Evolutionary conservation across 1,140 invertebrate species (phyloP).

Genomic region (Gonatopus flavifemur): DNA sequence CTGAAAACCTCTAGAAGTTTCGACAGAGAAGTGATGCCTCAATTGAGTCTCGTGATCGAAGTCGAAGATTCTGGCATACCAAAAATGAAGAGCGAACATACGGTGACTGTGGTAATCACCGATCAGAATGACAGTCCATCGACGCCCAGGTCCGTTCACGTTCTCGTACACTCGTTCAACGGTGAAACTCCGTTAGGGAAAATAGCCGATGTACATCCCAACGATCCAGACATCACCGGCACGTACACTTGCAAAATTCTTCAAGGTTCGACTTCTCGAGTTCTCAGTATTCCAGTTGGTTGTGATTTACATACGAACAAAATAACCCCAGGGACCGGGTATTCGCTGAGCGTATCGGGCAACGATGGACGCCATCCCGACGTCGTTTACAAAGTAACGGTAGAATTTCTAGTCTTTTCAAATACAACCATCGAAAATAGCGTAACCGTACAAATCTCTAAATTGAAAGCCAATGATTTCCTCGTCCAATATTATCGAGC

Average conservation of each 20-base stretch:
- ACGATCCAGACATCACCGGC: constrained; percentile 85
- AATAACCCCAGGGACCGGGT: constrained; percentile 66
- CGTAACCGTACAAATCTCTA: constrained; percentile 72
- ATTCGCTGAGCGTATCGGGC: constrained; percentile 77
- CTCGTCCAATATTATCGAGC: constrained; percentile 73
- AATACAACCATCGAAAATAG: constrained; percentile 83
- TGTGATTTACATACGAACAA: constrained; percentile 78
- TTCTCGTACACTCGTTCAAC: constrained; percentile 79
- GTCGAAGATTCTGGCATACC: constrained; percentile 88
- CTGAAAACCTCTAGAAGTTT: constrained; percentile 77
- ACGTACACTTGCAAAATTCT: constrained; percentile 85
- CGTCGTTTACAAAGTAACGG: constrained; percentile 79
- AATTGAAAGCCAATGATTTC: constrained; percentile 74
- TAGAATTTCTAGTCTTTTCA: constrained; percentile 79
- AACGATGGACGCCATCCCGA: constrained; percentile 87
- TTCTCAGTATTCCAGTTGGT: constrained; percentile 72
- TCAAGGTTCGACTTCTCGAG: constrained; percentile 60
- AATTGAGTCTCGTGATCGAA: constrained; percentile 76
- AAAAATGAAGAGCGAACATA: constrained; percentile 76
- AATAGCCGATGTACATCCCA: constrained; percentile 88
- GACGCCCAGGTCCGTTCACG: constrained; percentile 75
- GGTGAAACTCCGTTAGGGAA: constrained; percentile 72
- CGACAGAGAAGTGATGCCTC: constrained; percentile 79
- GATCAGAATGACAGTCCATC: constrained; percentile 94
- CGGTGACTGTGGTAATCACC: constrained; percentile 74